Conservation (phyloP, 2,888 invertebrate species). For the Neocrepidodera transversa region DNA sequence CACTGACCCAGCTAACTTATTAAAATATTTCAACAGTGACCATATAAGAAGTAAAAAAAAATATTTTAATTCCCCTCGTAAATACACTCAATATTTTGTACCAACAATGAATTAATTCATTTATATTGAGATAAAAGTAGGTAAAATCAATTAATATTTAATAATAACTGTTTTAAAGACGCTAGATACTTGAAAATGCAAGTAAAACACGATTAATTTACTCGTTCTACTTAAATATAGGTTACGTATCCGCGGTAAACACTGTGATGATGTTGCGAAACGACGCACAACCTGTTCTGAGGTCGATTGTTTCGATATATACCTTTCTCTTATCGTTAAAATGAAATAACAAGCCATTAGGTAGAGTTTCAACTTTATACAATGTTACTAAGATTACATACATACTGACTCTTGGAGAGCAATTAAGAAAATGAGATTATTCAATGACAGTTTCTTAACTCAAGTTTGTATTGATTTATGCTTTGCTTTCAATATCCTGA, state of each 20-base stretch:
- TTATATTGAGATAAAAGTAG: conserved; percentile 1
- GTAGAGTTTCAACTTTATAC: conserved; percentile 1
- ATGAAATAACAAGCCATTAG: conserved; percentile 20
- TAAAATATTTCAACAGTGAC: too few species aligned
- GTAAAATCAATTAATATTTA: conserved; percentile 7
- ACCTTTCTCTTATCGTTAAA: conserved; percentile 42
- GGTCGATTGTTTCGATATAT: conserved; percentile 45
- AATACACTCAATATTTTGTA: too few species aligned
- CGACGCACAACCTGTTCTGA: conserved; percentile 44
- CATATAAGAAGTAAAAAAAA: too few species aligned
- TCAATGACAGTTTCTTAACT: conserved; percentile 1
- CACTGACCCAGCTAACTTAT: too few species aligned
- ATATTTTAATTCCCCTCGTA: too few species aligned
- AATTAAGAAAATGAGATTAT: conserved; percentile 10
- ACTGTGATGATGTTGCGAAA: conserved; percentile 38
- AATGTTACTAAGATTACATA: conserved; percentile 1
- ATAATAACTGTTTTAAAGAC: conserved; percentile 9
- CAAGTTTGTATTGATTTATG: not conserved
- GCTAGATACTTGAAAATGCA: conserved; percentile 32
- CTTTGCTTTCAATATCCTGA: not conserved
- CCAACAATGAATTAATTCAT: too few species aligned
- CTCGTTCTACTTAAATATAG: conserved; percentile 41
- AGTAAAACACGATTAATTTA: conserved; percentile 30
- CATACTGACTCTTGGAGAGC: not conserved
- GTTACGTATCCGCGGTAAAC: conserved; percentile 41